Conservation (phyloP, 2,888 invertebrate genomes). For the Gryllus longicercus region DNA sequence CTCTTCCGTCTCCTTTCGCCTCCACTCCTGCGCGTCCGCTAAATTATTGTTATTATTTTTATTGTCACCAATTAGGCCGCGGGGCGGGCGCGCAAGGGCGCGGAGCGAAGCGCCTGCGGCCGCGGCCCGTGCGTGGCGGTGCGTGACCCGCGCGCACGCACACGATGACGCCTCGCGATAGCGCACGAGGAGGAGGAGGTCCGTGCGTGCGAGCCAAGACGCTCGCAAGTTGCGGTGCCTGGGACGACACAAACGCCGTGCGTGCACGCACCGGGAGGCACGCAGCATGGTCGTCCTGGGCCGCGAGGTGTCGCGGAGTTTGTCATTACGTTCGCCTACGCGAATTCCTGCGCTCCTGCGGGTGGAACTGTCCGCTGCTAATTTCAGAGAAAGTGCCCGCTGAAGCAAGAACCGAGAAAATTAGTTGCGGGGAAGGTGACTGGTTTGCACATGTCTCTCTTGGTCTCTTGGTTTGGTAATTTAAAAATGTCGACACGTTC, state of each 20-base stretch:
- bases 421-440: too few relatives aligned
- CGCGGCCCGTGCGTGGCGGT: slow-evolving; percentile 33
- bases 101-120: background rate
- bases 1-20: background rate
- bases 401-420: too few relatives aligned
- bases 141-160: slow-evolving; percentile 32
- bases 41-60: slow-evolving; percentile 7
- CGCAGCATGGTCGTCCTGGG: too few relatives aligned
- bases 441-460: too few relatives aligned
- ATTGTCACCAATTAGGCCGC: background rate
- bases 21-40: slow-evolving; percentile 5
- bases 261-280: too few relatives aligned
- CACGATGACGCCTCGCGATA: background rate
- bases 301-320: background rate
- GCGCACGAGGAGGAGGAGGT: background rate
- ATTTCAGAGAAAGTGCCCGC: too few relatives aligned
- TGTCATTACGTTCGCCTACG: background rate
- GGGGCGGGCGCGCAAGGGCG: background rate
- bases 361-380: too few relatives aligned
- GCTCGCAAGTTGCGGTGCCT: background rate
- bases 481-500: too few relatives aligned
- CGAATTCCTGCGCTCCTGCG: too few relatives aligned
- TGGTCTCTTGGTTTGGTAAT: too few relatives aligned
- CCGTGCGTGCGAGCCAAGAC: background rate
- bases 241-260: too few relatives aligned